phyloP scores from a whole-genome alignment of 2,888 invertebrate genomes.

The Noctua comes region DNA sequence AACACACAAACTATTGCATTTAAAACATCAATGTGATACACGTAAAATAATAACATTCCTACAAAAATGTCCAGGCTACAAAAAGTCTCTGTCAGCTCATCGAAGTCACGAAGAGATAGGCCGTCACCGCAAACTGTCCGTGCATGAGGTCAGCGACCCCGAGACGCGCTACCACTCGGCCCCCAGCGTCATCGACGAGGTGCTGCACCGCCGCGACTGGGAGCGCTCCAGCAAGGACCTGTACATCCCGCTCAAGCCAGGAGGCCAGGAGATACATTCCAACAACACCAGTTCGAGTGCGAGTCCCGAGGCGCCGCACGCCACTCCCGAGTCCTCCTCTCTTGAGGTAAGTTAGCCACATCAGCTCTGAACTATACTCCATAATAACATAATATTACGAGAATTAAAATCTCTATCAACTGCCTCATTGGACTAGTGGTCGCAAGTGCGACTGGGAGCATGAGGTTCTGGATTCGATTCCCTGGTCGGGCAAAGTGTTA shows the following conservation, averaged over 20 bases:
- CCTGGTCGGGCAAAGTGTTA: background rate
- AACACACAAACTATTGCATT: background rate
- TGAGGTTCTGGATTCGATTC: background rate
- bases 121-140: slow-evolving; percentile 74
- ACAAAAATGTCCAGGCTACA: slow-evolving; percentile 71
- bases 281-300: slow-evolving; percentile 64
- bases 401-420: background rate
- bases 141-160: slow-evolving; percentile 70
- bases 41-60: background rate
- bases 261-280: slow-evolving; percentile 44
- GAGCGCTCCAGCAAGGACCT: slow-evolving; percentile 83
- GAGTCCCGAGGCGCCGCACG: slow-evolving; percentile 69
- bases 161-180: slow-evolving; percentile 85
- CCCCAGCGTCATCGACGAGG: slow-evolving; percentile 86
- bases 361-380: background rate
- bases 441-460: background rate
- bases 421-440: background rate
- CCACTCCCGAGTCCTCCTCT: slow-evolving; percentile 73
- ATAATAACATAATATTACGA: background rate
- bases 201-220: slow-evolving; percentile 86
- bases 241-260: slow-evolving; percentile 79
- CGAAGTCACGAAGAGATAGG: slow-evolving; percentile 85
- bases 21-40: background rate
- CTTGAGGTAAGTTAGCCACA: slow-evolving; percentile 53
- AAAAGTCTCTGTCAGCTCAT: slow-evolving; percentile 81